Evolutionary conservation across 2,113 vertebrate species (phyloP), one percentile per base, ranked within the genome.

Genomic region (Phylloscopus whistleri): DNA sequence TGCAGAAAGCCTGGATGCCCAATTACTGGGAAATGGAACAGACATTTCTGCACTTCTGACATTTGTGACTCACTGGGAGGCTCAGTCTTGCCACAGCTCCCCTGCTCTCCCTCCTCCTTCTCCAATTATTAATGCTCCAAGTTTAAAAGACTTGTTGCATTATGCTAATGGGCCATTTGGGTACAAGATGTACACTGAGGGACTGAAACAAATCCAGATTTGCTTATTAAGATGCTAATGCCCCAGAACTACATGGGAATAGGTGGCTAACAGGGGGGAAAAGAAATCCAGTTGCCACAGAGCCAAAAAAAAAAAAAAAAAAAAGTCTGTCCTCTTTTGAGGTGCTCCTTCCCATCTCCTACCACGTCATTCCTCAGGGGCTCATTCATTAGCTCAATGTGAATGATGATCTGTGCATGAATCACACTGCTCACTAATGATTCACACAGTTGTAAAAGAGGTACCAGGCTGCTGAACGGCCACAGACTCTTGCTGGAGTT

Each of bases 81-180:
- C 80, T 84, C 13, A 8, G 64, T 78, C 89, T 63, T 89, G 94
- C 84, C 87, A 90, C 87, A 63, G 84, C 73, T 79, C 83, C 82
- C 92, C 79, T 88, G 63, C 68, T 60, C 95, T 76, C 93, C 87
- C 93, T 67, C 90, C 94, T 96, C 87, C 75, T 77, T 83, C 84
- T 87, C 89, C 88, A 92, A 92, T 96, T 94, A 97, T 94, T 95
- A 94, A 94, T 89, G 92, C 83, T 90, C 58, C 83, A 84, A 94
- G 85, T 96, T 95, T 93, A 84, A 92, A 94, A 95, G 80, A 96
- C 95, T 95, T 94, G 93, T 96, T 97, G 95, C 94, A 92, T 96
- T 96, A 95, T 72, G 91, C 87, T 96, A 93, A 95, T 93, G 69
- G 93, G n/a, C 88, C 79, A 84, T 83, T 92, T 84, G 83, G 92